These are phyloP conservation scores for Plusia festucae DNA, from an alignment of 2,888 invertebrate genomes.

Conservation along the genomic window DNA sequence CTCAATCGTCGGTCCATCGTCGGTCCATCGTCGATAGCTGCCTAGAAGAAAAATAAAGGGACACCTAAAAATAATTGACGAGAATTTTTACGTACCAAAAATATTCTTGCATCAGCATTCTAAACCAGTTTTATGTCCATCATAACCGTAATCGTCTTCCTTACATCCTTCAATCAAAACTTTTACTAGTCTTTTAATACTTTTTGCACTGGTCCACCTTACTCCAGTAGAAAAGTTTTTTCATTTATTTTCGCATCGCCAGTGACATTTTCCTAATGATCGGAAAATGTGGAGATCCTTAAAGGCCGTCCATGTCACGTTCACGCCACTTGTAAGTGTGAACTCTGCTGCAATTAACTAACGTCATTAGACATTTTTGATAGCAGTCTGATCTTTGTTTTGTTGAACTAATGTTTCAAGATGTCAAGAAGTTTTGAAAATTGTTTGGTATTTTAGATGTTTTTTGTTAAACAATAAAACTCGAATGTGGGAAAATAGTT, in stretches of 20 bases:
- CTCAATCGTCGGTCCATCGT: no score
- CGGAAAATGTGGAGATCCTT: constrained; percentile 52
- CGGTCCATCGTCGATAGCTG: no score
- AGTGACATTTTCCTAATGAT: constrained; percentile 62
- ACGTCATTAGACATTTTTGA: constrained; percentile 43
- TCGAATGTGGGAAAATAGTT: no score
- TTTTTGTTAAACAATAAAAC: no score
- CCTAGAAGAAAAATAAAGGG: no score
- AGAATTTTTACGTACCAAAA: neutral
- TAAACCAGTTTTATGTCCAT: neutral
- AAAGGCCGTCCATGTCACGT: constrained; percentile 52
- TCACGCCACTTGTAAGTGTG: constrained; percentile 45
- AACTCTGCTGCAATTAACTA: constrained; percentile 49
- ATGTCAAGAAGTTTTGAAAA: neutral
- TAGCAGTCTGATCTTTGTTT: constrained; percentile 4
- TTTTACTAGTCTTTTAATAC: constrained; percentile 20
- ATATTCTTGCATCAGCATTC: constrained; percentile 4
- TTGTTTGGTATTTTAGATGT: no score
- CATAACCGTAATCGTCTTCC: neutral
- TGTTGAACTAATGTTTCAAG: neutral
- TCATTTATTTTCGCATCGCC: constrained; percentile 54
- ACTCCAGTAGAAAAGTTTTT: constrained; percentile 41
- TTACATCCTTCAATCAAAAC: constrained; percentile 24
- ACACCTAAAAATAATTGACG: neutral
- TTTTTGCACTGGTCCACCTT: constrained; percentile 22